Evolutionary conservation across 2,797 vertebrate genomes (phyloP).

Genomic region (Smutsia gigantea): DNA sequence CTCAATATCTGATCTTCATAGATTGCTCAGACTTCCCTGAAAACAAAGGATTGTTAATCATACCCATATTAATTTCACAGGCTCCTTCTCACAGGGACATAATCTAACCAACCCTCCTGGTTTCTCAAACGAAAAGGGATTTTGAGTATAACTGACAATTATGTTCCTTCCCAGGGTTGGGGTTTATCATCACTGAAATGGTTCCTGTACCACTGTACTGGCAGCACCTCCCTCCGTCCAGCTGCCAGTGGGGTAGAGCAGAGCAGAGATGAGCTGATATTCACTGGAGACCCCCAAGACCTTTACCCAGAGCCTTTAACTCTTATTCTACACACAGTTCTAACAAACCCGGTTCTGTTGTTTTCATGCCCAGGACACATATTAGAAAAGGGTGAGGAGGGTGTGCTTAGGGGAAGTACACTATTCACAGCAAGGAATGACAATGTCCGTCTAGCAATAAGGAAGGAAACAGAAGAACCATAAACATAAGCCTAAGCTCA

Average conservation of each 20-base stretch:
- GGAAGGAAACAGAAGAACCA: background rate
- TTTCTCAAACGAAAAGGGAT: background rate
- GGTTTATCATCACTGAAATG: background rate
- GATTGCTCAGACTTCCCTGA: background rate
- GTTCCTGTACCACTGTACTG: background rate
- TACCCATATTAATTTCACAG: background rate
- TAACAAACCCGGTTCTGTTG: background rate
- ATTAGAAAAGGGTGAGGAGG: background rate
- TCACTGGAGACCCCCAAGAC: accelerated
- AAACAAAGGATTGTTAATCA: background rate
- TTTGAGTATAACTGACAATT: background rate
- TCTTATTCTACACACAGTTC: background rate
- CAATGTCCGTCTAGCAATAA: background rate
- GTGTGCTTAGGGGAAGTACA: background rate
- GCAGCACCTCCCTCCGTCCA: accelerated
- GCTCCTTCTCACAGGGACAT: background rate
- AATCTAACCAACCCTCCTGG: background rate
- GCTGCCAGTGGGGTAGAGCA: accelerated
- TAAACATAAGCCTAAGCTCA: background rate
- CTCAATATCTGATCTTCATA: background rate
- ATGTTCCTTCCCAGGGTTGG: background rate
- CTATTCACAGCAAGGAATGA: background rate
- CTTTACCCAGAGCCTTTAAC: background rate
- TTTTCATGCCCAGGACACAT: background rate
- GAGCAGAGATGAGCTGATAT: background rate